Percentiles rank a stretch among this genome's conserved stretches.
phyloP scores from a whole-genome alignment of 92 coral and sea anemone species.

The Ricordea florida region DNA sequence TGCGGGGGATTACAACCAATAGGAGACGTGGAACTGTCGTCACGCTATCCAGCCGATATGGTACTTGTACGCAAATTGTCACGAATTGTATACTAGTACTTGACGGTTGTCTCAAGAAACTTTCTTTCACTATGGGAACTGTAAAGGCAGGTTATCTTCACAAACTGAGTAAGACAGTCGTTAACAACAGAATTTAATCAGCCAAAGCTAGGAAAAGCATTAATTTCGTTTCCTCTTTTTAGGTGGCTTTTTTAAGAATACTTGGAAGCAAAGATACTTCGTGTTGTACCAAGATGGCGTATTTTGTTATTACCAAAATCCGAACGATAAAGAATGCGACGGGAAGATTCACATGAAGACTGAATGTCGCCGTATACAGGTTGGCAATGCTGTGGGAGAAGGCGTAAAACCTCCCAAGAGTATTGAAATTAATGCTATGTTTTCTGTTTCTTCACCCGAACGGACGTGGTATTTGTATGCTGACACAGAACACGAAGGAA shows the following conservation, averaged over 20 bases:
- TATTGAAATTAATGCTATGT: slow-evolving; percentile 67
- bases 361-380: slow-evolving; percentile 80
- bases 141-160: slow-evolving; percentile 89
- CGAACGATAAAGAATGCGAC: slow-evolving; percentile 81
- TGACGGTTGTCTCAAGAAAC: too few relatives aligned
- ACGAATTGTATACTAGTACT: too few relatives aligned
- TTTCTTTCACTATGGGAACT: slow-evolving; percentile 72
- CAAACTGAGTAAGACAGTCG: slow-evolving; percentile 75
- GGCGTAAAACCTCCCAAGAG: slow-evolving; percentile 83
- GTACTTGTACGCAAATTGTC: too few relatives aligned
- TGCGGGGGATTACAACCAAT: too few relatives aligned
- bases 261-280: slow-evolving; percentile 94
- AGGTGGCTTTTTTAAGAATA: slow-evolving; percentile 96
- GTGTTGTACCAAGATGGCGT: slow-evolving; percentile 93
- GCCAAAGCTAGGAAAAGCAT: neutral
- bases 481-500: slow-evolving; percentile 84
- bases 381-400: slow-evolving; percentile 78
- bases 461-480: slow-evolving; percentile 88
- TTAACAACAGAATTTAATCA: neutral
- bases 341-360: slow-evolving; percentile 87
- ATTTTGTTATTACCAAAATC: slow-evolving; percentile 86
- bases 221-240: neutral
- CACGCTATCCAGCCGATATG: too few relatives aligned
- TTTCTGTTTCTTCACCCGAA: slow-evolving; percentile 83
- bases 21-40: too few relatives aligned